Base-by-base conservation (phyloP, 2,888 invertebrate genomes). In the Tanaodytes sp. region DNA sequence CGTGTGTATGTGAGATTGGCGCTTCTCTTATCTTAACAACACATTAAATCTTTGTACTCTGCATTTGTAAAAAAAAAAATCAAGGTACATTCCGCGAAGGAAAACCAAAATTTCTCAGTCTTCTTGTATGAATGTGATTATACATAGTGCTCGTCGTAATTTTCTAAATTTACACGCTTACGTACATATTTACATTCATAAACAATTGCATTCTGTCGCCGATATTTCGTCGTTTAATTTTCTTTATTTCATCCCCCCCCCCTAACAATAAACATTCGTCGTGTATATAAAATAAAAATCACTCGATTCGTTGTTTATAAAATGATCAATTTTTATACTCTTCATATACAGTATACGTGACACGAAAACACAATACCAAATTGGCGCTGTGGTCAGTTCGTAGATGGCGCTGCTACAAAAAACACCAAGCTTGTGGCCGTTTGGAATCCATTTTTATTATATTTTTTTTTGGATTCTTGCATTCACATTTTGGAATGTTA, bases 21-120 rank as follows among this genome's bases (percentile, higher is more conserved):
- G 57, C 55, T 40, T 62, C 61, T 67, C 67, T 55, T 61, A 58
- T 52, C 31, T 23, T 62, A 67, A 62, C 67, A 67, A 67, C 67
- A 62, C 67, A 57, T 61, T 61, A 61, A 36, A 70, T 70, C 49
- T 70, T 70, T 70, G 70, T 70, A 70, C 70, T 70, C 42, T 70
- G 61, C 18, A 61, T 70, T 67, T 61, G 61, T 70, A 65, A 65
- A 57, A 37, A 58, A 61, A 61, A 37, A 58, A 61, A 61, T 65
- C 61, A 57, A 65, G 65, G 65, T 61, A 65, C 46, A 62, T 66
- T 52, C 70, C 45, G 40, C 43, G 15, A 62, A 62, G 70, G 65
- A 58, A 62, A 52, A 62, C 65, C 57, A 49, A 65, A 66, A 66
- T 65, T 62, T 57, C 51, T 71, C 70, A 71, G 70, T 70, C 70